Conservation (phyloP, 2,797 vertebrate genomes). For the Helarctos malayanus region DNA sequence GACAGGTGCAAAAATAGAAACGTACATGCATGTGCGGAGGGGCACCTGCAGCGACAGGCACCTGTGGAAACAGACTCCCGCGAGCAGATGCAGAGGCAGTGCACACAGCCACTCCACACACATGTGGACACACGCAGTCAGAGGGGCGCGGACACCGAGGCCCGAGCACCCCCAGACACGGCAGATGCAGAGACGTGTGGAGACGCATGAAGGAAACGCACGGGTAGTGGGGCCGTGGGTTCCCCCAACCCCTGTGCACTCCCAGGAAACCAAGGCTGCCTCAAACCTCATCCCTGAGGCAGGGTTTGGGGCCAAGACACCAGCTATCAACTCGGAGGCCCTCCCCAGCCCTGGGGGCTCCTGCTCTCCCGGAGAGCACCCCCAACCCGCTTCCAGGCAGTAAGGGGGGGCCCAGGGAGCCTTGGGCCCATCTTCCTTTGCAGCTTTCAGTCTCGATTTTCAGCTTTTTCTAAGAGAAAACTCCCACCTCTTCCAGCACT, state of each 20-base stretch:
- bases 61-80: constrained; percentile 60
- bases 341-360: not conserved
- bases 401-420: constrained; percentile 26
- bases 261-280: not conserved
- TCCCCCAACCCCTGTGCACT: not conserved
- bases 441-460: constrained; percentile 85
- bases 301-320: not conserved
- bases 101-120: rapidly evolving
- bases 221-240: not conserved
- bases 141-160: not conserved
- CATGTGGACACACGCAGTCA: not conserved
- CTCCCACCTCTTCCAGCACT: constrained; percentile 87
- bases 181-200: not conserved
- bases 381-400: constrained; percentile 39
- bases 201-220: not conserved
- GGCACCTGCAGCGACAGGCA: constrained; percentile 73
- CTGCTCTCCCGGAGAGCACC: not conserved
- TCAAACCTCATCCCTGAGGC: not conserved
- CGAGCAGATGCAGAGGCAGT: constrained; percentile 4
- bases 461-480: constrained; percentile 87
- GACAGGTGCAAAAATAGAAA: constrained; percentile 53
- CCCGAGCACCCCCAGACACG: not conserved
- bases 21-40: constrained; percentile 34
- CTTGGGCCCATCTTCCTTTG: constrained; percentile 74
- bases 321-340: not conserved